Conservation (phyloP, 2,888 invertebrate genomes). For the Altica lythri region DNA sequence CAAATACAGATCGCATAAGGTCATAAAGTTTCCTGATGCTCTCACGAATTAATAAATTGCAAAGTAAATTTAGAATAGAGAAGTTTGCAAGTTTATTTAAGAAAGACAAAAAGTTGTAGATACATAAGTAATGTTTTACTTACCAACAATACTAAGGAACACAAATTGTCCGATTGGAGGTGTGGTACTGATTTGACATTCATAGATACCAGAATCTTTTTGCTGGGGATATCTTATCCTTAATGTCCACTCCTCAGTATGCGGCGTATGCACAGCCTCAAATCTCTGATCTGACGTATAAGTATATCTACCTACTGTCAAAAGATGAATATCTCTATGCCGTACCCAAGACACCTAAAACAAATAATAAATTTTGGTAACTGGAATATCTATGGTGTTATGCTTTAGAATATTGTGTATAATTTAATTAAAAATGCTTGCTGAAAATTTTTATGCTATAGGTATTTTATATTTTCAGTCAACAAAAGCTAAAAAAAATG, state of each 20-base stretch:
- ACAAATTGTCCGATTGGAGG: slow-evolving; percentile 85
- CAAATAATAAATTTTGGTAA: no score
- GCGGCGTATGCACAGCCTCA: slow-evolving; percentile 83
- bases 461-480: no score
- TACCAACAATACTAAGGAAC: slow-evolving; percentile 81
- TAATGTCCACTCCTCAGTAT: slow-evolving; percentile 86
- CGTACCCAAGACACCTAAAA: slow-evolving; percentile 78
- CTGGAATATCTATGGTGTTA: no score
- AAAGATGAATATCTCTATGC: slow-evolving; percentile 74
- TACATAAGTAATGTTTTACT: slow-evolving; percentile 54
- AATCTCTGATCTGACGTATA: slow-evolving; percentile 85
- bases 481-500: no score
- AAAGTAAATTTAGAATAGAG: no score
- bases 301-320: slow-evolving; percentile 76
- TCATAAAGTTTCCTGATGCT: no score
- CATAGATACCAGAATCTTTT: slow-evolving; percentile 79
- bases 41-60: no score
- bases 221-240: slow-evolving; percentile 75
- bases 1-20: no score
- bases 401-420: no score
- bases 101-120: not conserved
- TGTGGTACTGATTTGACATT: slow-evolving; percentile 90
- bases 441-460: no score
- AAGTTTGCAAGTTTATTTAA: no score
- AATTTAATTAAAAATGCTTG: no score